phyloP scores from a whole-genome alignment of 1,140 invertebrate genomes.

The Lasioglossum albipes region DNA sequence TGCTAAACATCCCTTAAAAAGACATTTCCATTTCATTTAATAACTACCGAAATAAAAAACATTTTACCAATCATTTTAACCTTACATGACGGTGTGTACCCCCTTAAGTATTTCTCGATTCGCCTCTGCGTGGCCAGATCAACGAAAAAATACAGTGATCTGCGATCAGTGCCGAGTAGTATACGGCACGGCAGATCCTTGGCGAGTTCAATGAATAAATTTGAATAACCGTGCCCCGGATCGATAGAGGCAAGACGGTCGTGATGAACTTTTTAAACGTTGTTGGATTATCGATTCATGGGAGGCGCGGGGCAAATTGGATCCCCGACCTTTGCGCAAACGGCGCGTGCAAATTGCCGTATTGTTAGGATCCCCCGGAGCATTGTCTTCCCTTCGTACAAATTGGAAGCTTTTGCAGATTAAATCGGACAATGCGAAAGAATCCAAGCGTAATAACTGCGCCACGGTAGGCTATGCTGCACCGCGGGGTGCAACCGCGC shows the following conservation, averaged over 20 bases:
- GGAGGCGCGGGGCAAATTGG: not conserved
- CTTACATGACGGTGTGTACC: no score
- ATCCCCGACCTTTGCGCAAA: conserved; percentile 8
- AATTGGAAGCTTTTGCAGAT: conserved; percentile 45
- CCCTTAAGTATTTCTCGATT: no score
- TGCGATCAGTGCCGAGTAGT: not conserved
- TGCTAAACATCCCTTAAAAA: no score
- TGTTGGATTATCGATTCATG: conserved; percentile 1
- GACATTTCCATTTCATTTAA: no score
- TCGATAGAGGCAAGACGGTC: not conserved
- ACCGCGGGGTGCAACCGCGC: conserved; percentile 22
- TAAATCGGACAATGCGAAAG: conserved; percentile 40
- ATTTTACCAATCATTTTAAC: no score
- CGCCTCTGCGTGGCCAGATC: no score
- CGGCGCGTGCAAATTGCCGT: conserved; percentile 16
- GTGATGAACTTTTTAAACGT: conserved; percentile 1
- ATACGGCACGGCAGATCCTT: no score
- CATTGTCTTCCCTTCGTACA: conserved; percentile 37
- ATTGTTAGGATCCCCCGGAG: not conserved
- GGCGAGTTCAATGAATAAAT: conserved; percentile 9
- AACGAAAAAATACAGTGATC: not conserved
- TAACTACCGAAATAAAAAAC: no score
- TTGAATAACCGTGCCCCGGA: not conserved
- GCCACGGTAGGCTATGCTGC: conserved; percentile 31
- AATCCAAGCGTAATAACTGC: conserved; percentile 42